Evolutionary conservation across 2,888 invertebrate species (phyloP).

Genomic region (Cartodere bifasciata): DNA sequence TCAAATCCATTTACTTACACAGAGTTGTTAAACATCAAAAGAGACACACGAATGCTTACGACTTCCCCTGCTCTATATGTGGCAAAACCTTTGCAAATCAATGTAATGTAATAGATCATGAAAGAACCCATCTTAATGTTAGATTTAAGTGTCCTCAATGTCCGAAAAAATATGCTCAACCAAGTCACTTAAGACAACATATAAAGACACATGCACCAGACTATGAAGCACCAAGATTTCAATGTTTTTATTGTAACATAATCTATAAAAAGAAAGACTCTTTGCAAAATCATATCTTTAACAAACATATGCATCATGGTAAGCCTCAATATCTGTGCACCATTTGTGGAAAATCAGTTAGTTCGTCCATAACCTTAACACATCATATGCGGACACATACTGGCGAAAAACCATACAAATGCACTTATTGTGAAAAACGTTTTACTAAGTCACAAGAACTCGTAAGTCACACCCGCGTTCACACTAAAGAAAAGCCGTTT

Average conservation of each 20-base stretch:
- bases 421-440: conserved; percentile 4
- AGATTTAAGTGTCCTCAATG: conserved; percentile 5
- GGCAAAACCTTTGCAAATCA: too few species aligned
- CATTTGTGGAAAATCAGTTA: conserved; percentile 18
- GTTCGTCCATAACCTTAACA: conserved; percentile 14
- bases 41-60: too few species aligned
- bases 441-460: conserved; percentile 28
- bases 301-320: conserved; percentile 12
- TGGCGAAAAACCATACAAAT: conserved; percentile 18
- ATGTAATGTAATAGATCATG: too few species aligned
- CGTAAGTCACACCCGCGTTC: conserved; percentile 36
- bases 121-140: conserved; percentile 8
- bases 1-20: too few species aligned
- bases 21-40: too few species aligned
- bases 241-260: conserved; percentile 25
- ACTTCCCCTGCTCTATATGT: too few species aligned
- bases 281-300: conserved; percentile 15
- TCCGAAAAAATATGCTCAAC: background rate
- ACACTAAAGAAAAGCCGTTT: conserved; percentile 38
- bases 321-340: conserved; percentile 16
- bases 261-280: conserved; percentile 19
- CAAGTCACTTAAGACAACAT: conserved; percentile 4
- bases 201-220: conserved; percentile 12
- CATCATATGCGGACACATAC: conserved; percentile 20
- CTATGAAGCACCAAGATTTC: conserved; percentile 13